Conservation (phyloP, 2,797 vertebrate species). For the Notamacropus eugenii region DNA sequence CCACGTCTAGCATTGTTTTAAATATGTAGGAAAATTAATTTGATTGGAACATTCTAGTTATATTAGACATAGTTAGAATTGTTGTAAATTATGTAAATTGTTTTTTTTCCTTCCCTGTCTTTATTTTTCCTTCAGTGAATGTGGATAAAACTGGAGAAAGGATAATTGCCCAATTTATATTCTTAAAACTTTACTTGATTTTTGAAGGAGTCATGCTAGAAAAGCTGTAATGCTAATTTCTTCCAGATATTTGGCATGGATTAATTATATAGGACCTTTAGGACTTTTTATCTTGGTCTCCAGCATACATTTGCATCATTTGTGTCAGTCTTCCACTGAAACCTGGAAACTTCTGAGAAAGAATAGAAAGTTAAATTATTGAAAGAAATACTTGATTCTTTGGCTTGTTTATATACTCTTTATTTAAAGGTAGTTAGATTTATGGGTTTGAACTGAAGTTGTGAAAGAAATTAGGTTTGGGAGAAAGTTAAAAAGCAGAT, state of each 20-base stretch:
- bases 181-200: conserved; percentile 13
- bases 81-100: not conserved
- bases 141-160: conserved; percentile 16
- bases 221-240: conserved; percentile 4
- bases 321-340: conserved; percentile 14
- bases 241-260: conserved; percentile 26
- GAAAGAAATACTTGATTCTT: conserved; percentile 35
- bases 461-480: conserved; percentile 7
- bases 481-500: conserved; percentile 38
- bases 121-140: not conserved
- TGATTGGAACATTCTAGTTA: not conserved
- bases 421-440: conserved; percentile 30
- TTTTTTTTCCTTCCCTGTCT: not conserved
- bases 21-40: not conserved
- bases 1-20: not conserved
- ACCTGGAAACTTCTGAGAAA: conserved; percentile 9
- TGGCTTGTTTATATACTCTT: conserved; percentile 36
- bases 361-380: conserved; percentile 45
- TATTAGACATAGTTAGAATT: not conserved
- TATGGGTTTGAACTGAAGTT: conserved; percentile 48
- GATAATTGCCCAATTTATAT: conserved; percentile 41
- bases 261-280: conserved; percentile 6
- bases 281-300: conserved; percentile 31
- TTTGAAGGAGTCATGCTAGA: conserved; percentile 41
- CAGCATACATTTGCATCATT: not conserved